These are phyloP conservation scores for Bimastos eiseni DNA, from an alignment of 2,888 invertebrate species.

Conservation along the genomic window DNA sequence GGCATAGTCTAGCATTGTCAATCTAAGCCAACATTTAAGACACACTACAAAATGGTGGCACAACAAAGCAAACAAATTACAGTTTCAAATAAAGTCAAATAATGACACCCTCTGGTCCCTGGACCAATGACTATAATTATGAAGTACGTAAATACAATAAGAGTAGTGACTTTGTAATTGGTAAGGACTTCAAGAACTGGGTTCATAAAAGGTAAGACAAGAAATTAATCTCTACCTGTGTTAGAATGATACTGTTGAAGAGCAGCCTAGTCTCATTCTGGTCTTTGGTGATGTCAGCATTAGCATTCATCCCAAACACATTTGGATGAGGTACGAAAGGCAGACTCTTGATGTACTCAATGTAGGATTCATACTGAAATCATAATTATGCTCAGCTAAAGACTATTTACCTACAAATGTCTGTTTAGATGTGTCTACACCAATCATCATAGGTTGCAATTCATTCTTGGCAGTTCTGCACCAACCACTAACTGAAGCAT, in stretches of 20 bases:
- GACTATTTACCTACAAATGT: background rate
- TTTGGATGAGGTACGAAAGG: slow-evolving; percentile 62
- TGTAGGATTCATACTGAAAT: slow-evolving; percentile 61
- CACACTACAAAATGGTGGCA: background rate
- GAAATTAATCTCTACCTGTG: slow-evolving; percentile 34
- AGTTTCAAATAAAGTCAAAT: background rate
- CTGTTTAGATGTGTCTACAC: background rate
- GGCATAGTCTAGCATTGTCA: background rate
- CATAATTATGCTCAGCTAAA: slow-evolving; percentile 47
- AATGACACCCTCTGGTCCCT: too few relatives aligned
- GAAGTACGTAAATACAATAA: too few relatives aligned
- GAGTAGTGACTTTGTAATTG: background rate
- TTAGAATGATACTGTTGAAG: slow-evolving; percentile 62
- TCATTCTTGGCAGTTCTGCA: background rate
- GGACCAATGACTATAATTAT: background rate
- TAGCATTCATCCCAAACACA: slow-evolving; percentile 64
- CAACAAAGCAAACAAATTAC: background rate
- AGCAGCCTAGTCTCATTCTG: slow-evolving; percentile 62
- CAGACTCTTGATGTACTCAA: slow-evolving; percentile 61
- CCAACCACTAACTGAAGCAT: background rate
- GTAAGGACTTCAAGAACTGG: background rate
- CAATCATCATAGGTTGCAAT: background rate
- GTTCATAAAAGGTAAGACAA: background rate
- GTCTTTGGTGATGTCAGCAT: slow-evolving; percentile 65
- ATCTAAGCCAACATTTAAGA: background rate